These are phyloP conservation scores for Fringilla coelebs DNA, from an alignment of 2,797 vertebrate species.

Conservation along the genomic window DNA sequence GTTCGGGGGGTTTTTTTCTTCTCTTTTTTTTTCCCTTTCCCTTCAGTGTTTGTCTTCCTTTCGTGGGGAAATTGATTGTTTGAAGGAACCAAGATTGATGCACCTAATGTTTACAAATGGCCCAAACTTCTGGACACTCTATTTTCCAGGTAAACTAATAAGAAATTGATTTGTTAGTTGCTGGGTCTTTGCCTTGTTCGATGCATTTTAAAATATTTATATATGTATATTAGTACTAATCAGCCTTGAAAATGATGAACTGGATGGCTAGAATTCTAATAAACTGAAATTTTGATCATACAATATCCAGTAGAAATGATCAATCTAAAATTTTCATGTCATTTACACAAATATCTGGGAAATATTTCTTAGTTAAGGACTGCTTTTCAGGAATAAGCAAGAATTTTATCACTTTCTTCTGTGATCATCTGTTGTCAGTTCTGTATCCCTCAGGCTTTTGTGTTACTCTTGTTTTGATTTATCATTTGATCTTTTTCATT, in stretches of 20 bases:
- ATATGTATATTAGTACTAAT: constrained; percentile 44
- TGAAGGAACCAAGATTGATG: constrained; percentile 45
- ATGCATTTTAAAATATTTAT: constrained; percentile 50
- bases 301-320: background rate
- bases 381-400: constrained; percentile 11
- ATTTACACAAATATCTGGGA: background rate
- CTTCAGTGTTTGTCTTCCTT: constrained; percentile 11
- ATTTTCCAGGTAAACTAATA: constrained; percentile 45
- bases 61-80: constrained; percentile 38
- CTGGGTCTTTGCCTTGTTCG: background rate
- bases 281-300: background rate
- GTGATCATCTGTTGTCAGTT: constrained; percentile 61
- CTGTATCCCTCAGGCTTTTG: constrained; percentile 54
- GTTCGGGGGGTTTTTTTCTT: accelerated
- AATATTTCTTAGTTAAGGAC: constrained; percentile 32
- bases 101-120: constrained; percentile 11
- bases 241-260: constrained; percentile 19
- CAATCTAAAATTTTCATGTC: background rate
- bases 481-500: constrained; percentile 64
- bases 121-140: constrained; percentile 29
- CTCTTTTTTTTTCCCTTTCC: background rate
- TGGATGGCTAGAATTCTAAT: background rate
- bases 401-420: constrained; percentile 52
- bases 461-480: constrained; percentile 58
- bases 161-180: constrained; percentile 47